Conservation (phyloP, 2,113 vertebrate genomes). For the Lucifuga dentata region DNA sequence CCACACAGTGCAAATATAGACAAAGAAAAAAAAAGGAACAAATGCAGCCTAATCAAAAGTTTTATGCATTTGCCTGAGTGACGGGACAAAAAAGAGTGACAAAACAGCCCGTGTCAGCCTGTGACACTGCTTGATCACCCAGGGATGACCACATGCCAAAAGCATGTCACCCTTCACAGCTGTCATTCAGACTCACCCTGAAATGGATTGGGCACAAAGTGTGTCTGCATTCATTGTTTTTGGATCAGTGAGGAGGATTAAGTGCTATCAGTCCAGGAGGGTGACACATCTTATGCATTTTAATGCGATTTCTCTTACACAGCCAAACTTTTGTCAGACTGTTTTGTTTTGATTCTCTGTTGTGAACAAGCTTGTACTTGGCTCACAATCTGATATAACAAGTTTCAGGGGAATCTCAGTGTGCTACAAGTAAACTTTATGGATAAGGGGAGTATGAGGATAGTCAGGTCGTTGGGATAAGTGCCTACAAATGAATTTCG, state of each 20-base stretch:
- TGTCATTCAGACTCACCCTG: slow-evolving; percentile 49
- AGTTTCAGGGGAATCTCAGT: no score
- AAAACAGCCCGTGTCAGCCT: slow-evolving; percentile 10
- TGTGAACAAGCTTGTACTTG: neutral
- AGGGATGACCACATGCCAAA: slow-evolving; percentile 24
- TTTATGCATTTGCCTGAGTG: slow-evolving; percentile 11
- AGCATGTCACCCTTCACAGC: slow-evolving; percentile 39
- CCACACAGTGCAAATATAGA: no score
- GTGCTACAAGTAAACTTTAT: no score
- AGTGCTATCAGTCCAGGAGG: slow-evolving; percentile 24
- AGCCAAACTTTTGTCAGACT: slow-evolving; percentile 32
- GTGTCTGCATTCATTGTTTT: slow-evolving; percentile 55
- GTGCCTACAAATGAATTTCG: no score
- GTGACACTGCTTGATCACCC: slow-evolving; percentile 35
- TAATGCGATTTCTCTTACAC: slow-evolving; percentile 34
- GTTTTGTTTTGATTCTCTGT: slow-evolving; percentile 36
- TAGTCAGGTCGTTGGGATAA: no score
- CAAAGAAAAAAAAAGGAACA: no score
- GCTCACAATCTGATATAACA: neutral
- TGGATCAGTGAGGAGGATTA: slow-evolving; percentile 56
- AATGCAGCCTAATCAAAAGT: no score
- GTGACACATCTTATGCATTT: slow-evolving; percentile 54
- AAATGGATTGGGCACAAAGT: slow-evolving; percentile 40
- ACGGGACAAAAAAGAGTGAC: slow-evolving; percentile 29
- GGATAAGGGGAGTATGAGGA: neutral